Base-by-base conservation (phyloP, 2,113 vertebrate genomes). In the Cyanoliseus patagonus region DNA sequence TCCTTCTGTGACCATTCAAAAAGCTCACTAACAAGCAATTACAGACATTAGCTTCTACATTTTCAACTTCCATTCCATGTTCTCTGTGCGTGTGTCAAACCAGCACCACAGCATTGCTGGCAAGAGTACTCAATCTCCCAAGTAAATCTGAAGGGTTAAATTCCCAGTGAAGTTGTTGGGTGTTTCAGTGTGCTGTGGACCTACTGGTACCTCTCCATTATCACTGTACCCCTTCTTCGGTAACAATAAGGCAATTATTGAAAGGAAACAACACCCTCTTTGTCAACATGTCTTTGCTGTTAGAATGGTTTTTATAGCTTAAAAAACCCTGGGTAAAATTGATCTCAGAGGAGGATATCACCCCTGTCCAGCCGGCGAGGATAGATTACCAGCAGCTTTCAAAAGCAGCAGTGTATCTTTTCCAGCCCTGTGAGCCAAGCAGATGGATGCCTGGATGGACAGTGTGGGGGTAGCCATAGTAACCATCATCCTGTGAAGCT, bases 381-480 rank as follows among this genome's bases (percentile, higher is more conserved):
- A 97, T 92, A 96, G 96, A 97, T 98, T 97, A 96, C 97, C 94
- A 96, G 76, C 96, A 97, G 97, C 97, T 97, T 97, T 97, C 95
- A 97, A 97, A 96, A 97, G 95, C 97, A 96, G 97, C 94, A 96
- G 95, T 96, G 25, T 97, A 94, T 97, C 97, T 97, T 96, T 95
- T 97, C 83, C 95, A 97, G 96, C 85, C 95, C 94, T 95, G 86
- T 87, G 95, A 98, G 94, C 97, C 97, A 97, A 97, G 97, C 97
- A 98, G 97, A 97, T 97, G 98, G 97, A 97, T 97, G 95, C 94
- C 96, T 97, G 94, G 93, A 94, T 97, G 98, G 97, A 97, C 67
- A 24, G 97, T 97, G 97, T 96, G 95, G 92, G 95, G 93, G 97
- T 98, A 66, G 68, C 95, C 97, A 98, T 98, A 97, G 98, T 96